phyloP scores from a whole-genome alignment of 2,797 vertebrate species.

The Xenopus petersii region DNA sequence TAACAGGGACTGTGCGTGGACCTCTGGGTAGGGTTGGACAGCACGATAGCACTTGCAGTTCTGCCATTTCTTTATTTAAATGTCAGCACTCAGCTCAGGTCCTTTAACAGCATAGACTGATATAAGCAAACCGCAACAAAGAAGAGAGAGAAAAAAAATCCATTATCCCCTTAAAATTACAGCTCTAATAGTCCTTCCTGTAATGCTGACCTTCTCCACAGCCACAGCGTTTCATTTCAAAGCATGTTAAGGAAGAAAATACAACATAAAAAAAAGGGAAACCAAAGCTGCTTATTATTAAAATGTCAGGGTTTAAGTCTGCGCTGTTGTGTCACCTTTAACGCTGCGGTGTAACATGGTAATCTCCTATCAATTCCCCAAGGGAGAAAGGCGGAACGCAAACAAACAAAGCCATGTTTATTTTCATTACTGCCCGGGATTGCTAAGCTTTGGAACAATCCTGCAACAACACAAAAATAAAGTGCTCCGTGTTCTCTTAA shows the following conservation, averaged over 20 bases:
- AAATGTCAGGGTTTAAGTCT: conserved; percentile 44
- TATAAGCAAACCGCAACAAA: conserved; percentile 11
- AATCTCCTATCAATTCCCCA: conserved; percentile 38
- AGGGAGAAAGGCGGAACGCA: conserved; percentile 12
- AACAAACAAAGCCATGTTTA: conserved; percentile 37
- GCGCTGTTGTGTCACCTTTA: conserved; percentile 40
- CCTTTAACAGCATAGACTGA: conserved; percentile 14
- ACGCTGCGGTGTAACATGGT: conserved; percentile 40
- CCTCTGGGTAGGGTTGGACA: conserved; percentile 31
- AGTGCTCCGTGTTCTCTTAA: conserved; percentile 61
- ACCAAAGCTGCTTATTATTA: conserved; percentile 44
- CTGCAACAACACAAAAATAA: conserved; percentile 20
- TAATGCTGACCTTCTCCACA: conserved; percentile 40
- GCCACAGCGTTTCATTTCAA: conserved; percentile 37
- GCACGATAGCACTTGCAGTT: conserved; percentile 1
- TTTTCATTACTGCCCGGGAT: conserved; percentile 29
- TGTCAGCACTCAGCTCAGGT: conserved; percentile 27
- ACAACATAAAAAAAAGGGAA: conserved; percentile 37
- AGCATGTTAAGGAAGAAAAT: conserved; percentile 32
- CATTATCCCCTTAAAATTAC: conserved; percentile 42
- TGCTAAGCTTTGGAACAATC: conserved; percentile 42
- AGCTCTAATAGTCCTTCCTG: conserved; percentile 34
- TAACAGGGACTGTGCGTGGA: conserved; percentile 16
- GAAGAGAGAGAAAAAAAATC: conserved; percentile 4
- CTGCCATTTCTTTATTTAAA: conserved; percentile 39